A percentile compares a stretch with the other conserved stretches of the same genome.
phyloP scores from a whole-genome alignment of 2,113 vertebrate genomes.

The Pluvianellus socialis region DNA sequence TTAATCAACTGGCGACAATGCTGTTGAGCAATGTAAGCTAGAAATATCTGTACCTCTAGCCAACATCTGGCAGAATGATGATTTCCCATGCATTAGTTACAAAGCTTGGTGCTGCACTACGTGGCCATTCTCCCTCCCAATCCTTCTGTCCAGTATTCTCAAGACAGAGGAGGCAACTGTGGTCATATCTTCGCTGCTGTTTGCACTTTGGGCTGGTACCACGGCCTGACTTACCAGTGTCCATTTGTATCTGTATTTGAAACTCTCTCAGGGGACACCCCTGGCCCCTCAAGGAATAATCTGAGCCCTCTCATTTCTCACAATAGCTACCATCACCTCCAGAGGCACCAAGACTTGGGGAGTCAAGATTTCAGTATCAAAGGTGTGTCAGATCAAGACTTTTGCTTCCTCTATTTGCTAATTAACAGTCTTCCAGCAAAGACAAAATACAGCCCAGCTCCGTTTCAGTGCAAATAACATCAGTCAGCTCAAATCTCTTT shows the following conservation, averaged over 20 bases:
- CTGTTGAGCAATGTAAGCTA: neutral
- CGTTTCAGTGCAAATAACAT: neutral
- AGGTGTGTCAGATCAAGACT: neutral
- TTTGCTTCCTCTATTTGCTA: neutral
- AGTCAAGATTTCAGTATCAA: neutral
- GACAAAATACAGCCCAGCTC: neutral
- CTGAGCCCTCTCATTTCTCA: neutral
- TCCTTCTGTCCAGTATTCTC: neutral
- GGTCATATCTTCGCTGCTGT: neutral
- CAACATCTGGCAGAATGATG: neutral
- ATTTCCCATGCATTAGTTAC: neutral
- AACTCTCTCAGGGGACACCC: neutral
- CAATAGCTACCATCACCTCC: neutral
- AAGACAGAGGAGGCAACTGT: neutral
- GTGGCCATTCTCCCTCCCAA: neutral
- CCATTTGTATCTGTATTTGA: neutral
- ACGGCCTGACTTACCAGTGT: neutral
- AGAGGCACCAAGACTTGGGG: neutral
- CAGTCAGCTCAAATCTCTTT: constrained; percentile 2
- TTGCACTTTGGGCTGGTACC: neutral
- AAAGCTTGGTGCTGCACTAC: neutral
- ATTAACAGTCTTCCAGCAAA: neutral
- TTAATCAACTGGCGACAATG: neutral
- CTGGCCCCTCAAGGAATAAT: neutral
- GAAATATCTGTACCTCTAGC: neutral